Evolutionary conservation across 1,140 invertebrate genomes (phyloP).

Genomic region (Drosophila sp.): DNA sequence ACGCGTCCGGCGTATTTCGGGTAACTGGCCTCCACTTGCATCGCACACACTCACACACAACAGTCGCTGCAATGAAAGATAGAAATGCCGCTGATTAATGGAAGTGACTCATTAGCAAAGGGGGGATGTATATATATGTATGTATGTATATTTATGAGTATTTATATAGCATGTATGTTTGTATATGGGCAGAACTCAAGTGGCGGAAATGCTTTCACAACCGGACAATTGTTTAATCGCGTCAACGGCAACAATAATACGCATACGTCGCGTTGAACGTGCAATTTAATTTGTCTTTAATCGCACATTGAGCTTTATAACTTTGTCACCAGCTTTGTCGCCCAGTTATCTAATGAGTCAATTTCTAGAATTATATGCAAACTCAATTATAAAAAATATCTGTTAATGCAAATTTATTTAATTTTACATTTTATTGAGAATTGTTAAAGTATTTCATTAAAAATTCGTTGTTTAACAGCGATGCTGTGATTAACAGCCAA

Average conservation of each 20-base stretch:
- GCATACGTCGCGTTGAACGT: slow-evolving; percentile 45
- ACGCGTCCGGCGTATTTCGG: slow-evolving; percentile 82
- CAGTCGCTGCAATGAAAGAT: slow-evolving; percentile 49
- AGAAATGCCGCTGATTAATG: slow-evolving; percentile 67
- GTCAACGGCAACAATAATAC: slow-evolving; percentile 58
- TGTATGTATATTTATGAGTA: slow-evolving; percentile 7
- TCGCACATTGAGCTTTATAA: slow-evolving; percentile 24
- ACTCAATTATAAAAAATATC: too few species aligned
- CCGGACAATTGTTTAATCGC: slow-evolving; percentile 78
- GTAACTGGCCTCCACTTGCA: slow-evolving; percentile 82
- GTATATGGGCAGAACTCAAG: slow-evolving; percentile 36
- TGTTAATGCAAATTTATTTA: too few species aligned
- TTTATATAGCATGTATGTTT: slow-evolving; percentile 7
- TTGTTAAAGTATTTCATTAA: too few species aligned
- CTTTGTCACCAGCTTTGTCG: slow-evolving; percentile 27
- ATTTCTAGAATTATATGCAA: too few species aligned
- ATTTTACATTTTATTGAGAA: too few species aligned
- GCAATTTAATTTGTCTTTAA: slow-evolving; percentile 39
- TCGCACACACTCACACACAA: slow-evolving; percentile 20
- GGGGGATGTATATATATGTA: slow-evolving; percentile 10
- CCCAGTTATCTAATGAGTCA: slow-evolving; percentile 20
- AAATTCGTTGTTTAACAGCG: too few species aligned
- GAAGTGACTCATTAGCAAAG: slow-evolving; percentile 59
- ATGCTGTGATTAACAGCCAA: too few species aligned
- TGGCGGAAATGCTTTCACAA: slow-evolving; percentile 78